Conservation (phyloP, 2,888 invertebrate genomes). For the Cheilosia impressa region DNA sequence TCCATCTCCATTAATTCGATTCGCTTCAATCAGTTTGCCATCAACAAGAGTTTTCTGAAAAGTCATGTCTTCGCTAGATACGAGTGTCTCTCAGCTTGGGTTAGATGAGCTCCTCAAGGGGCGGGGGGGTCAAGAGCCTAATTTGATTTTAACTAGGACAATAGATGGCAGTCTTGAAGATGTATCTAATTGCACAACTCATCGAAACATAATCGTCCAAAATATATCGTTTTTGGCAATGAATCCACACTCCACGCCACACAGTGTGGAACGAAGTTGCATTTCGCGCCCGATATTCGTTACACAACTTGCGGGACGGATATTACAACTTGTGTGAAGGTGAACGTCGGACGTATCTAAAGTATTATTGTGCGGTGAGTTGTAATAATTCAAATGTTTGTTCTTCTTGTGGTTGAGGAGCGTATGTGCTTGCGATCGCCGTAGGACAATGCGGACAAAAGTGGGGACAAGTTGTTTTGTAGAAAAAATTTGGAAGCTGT, state of each 20-base stretch:
- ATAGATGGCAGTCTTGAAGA: slow-evolving; percentile 37
- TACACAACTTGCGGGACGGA: slow-evolving; percentile 2
- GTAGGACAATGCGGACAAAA: slow-evolving; percentile 1
- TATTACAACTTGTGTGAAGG: slow-evolving; percentile 37
- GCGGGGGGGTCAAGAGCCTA: slow-evolving; percentile 18
- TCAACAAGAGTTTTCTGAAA: slow-evolving; percentile 44
- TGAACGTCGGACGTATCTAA: slow-evolving; percentile 6
- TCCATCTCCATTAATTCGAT: slow-evolving; percentile 28
- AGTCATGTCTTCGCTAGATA: slow-evolving; percentile 20
- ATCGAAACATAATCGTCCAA: slow-evolving; percentile 15
- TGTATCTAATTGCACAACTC: slow-evolving; percentile 34
- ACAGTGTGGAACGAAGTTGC: neutral
- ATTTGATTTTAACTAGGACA: slow-evolving; percentile 69
- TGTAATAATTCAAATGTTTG: slow-evolving; percentile 43
- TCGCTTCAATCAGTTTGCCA: slow-evolving; percentile 53
- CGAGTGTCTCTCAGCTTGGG: slow-evolving; percentile 1
- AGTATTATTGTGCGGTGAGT: slow-evolving; percentile 22
- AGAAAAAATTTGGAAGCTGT: slow-evolving; percentile 8
- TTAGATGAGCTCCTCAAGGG: neutral
- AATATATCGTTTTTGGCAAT: neutral
- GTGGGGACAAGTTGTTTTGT: slow-evolving; percentile 4
- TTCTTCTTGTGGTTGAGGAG: slow-evolving; percentile 22
- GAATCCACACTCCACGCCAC: slow-evolving; percentile 1
- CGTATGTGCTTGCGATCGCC: neutral
- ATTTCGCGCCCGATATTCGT: slow-evolving; percentile 1